Evolutionary conservation across 2,113 vertebrate genomes (phyloP), one percentile per base, ranked within the genome.

Genomic region (Edolisoma coerulescens): DNA sequence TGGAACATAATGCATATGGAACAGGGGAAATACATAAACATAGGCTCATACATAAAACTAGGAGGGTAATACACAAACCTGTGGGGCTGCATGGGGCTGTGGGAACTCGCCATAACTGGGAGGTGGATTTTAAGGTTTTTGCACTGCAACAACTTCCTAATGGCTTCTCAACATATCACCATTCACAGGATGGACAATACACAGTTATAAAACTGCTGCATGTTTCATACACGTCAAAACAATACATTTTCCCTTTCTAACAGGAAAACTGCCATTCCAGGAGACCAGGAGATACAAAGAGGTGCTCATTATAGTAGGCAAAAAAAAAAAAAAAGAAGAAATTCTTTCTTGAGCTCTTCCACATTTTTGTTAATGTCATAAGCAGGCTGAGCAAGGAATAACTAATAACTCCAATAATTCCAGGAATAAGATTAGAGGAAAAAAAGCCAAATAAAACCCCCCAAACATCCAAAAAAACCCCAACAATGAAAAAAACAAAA

Each of bases 291-390:
- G 21, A 87, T 65, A 39, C 17, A 47, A 75, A 28, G 0, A 65
- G 2, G 4, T 35, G 1, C 7, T 76, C 7, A 20, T 33, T 65
- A 47, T 16, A 33, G 11, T 28, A 47, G 10, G 17, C 0, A 13
- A 21, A n/a, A 30, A 39, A 61, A 70, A 16, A 10, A 27, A 21
- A 12, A 4, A 5, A 5, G 7, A 24, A 15, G 42, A 18, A 45
- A 47, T 13, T 27, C 12, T 54, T 50, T 49, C 5, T 42, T 75
- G 6, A 71, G n/a, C 32, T 60, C 13, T 22, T 74, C 15, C 11
- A 30, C 1, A 1, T 24, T 53, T 37, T 71, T 6, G 2, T 41
- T 27, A 53, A 24, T 47, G 14, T 33, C 20, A 37, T 15, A 54
- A 63, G 3, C 33, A 91, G 16, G 3, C 10, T 39, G 10, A 77